Percentiles rank a stretch among this genome's conserved stretches.
Evolutionary conservation across 2,113 vertebrate genomes (phyloP).

Genomic region (Anoplopoma fimbria): DNA sequence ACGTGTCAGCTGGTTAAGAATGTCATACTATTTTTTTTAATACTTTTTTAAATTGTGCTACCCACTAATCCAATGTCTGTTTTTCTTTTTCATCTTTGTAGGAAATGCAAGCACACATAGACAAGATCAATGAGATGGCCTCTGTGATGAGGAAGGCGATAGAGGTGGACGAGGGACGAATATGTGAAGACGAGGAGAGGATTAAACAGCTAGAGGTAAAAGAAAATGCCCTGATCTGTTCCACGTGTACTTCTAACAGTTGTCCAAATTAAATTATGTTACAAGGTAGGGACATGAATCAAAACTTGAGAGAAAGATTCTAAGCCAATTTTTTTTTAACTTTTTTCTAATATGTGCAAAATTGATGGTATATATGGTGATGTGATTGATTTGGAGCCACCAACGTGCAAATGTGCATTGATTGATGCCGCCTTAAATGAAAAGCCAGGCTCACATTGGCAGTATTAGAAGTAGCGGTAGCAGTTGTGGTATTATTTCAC

Average conservation of each 20-base stretch:
- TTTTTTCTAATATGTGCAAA: background rate
- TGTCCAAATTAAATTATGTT: background rate
- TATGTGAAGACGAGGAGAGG: conserved; percentile 93
- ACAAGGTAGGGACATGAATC: background rate
- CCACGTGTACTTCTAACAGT: background rate
- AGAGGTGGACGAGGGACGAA: conserved; percentile 92
- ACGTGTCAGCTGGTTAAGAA: background rate
- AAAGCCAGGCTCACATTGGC: background rate
- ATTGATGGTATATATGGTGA: background rate
- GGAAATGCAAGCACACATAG: conserved; percentile 95
- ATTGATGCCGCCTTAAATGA: background rate
- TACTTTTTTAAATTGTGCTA: too few species aligned
- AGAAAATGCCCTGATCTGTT: background rate
- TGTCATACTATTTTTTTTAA: too few species aligned
- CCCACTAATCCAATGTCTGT: too few species aligned
- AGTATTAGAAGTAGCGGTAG: background rate
- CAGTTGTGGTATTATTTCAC: background rate
- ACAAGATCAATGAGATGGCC: conserved; percentile 98
- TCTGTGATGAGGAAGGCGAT: conserved; percentile 97
- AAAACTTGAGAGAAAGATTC: background rate
- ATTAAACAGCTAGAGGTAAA: conserved; percentile 94
- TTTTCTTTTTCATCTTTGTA: conserved; percentile 54
- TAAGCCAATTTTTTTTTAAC: background rate
- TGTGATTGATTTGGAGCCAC: background rate
- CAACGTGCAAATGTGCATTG: background rate